Evolutionary conservation across 2,888 invertebrate species (phyloP).

Genomic region (Petrolisthes cinctipes): DNA sequence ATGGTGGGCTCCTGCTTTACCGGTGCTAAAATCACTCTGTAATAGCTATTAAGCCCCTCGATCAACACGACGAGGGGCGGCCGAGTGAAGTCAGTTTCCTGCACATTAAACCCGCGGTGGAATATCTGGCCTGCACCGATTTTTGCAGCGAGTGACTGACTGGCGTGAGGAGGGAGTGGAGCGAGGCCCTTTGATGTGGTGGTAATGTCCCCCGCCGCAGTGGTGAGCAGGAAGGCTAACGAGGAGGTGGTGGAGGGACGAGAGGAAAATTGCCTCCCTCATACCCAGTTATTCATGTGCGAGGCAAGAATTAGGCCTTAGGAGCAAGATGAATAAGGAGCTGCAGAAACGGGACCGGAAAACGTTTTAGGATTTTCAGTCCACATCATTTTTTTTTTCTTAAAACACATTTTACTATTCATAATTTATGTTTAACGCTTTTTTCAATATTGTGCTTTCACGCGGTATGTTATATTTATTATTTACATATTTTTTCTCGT

Average conservation of each 20-base stretch:
- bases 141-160: constrained; percentile 33
- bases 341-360: neutral
- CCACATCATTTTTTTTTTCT: too few relatives aligned
- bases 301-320: constrained; percentile 1
- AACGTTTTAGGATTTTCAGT: too few relatives aligned
- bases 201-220: constrained; percentile 21
- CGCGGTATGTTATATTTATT: too few relatives aligned
- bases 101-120: constrained; percentile 44
- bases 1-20: constrained; percentile 18
- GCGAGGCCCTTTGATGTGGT: constrained; percentile 39
- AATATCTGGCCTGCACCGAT: constrained; percentile 40
- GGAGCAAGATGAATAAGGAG: constrained; percentile 1
- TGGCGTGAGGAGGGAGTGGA: constrained; percentile 29
- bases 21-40: constrained; percentile 57
- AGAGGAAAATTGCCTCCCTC: constrained; percentile 34
- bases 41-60: constrained; percentile 57
- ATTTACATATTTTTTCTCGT: too few relatives aligned
- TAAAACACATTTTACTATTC: too few relatives aligned
- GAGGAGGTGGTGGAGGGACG: constrained; percentile 21
- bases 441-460: too few relatives aligned
- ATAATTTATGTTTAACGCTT: too few relatives aligned
- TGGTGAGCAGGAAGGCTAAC: constrained; percentile 33
- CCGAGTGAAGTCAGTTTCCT: constrained; percentile 55
- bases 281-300: constrained; percentile 24
- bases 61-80: constrained; percentile 49